Percentiles rank a stretch among this genome's conserved stretches.
Conservation (phyloP, 37 sponge, comb jelly and placozoan species). For the Haliclona indistincta region DNA sequence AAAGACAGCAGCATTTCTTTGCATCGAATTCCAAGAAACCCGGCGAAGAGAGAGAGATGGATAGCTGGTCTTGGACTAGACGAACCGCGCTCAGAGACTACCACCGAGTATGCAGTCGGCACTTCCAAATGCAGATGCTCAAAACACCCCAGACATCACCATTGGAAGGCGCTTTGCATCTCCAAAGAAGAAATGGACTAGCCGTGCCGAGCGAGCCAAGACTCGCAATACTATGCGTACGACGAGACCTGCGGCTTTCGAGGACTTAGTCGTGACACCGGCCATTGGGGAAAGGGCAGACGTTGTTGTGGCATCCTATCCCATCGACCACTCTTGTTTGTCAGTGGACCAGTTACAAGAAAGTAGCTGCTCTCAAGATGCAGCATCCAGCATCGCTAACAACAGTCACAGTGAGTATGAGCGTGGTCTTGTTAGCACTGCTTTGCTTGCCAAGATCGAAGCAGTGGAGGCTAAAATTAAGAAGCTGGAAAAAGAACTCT, state of each 20-base stretch:
- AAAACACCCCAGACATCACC: conserved; percentile 21
- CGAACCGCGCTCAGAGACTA: conserved; percentile 24
- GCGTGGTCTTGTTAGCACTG: neutral
- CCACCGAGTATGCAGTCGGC: conserved; percentile 28
- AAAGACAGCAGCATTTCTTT: conserved; percentile 25
- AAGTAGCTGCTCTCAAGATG: neutral
- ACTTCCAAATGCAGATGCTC: conserved; percentile 26
- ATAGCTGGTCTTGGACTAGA: conserved; percentile 21
- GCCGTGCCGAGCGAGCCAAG: conserved; percentile 10
- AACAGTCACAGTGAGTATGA: too few relatives aligned
- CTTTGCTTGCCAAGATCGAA: conserved; percentile 29
- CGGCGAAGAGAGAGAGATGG: conserved; percentile 21
- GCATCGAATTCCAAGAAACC: conserved; percentile 17
- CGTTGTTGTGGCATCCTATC: too few relatives aligned
- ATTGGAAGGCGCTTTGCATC: conserved; percentile 38
- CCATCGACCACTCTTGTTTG: too few relatives aligned
- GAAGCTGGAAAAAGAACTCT: neutral
- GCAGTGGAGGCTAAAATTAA: conserved; percentile 19
- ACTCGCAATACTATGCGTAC: neutral
- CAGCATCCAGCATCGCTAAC: neutral
- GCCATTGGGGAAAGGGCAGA: too few relatives aligned
- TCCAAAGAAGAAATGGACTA: conserved; percentile 23
- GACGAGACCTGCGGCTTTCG: too few relatives aligned
- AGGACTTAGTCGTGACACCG: too few relatives aligned
- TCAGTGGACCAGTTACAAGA: neutral